phyloP scores from a whole-genome alignment of 2,888 invertebrate genomes.

The Drosophila phalerata region DNA sequence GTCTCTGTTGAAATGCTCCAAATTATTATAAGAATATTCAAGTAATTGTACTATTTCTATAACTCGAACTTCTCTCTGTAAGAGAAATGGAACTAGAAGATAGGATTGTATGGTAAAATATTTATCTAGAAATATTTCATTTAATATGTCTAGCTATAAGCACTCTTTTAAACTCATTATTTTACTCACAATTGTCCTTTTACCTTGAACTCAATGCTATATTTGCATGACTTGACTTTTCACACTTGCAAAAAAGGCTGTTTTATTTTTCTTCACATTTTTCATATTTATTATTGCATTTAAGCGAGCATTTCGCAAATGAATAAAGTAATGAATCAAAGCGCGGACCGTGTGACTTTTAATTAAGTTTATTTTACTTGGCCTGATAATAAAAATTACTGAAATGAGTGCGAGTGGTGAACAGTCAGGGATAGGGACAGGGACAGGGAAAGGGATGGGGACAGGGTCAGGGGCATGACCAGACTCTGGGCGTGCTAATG shows the following conservation, averaged over 20 bases:
- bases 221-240: conserved; percentile 21
- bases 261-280: conserved; percentile 20
- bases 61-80: no score
- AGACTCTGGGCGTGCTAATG: conserved; percentile 28
- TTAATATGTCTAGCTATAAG: neutral
- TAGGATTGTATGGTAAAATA: neutral
- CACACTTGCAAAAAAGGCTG: conserved; percentile 13
- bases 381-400: conserved; percentile 73
- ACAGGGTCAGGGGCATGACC: neutral
- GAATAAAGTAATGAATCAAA: conserved; percentile 68
- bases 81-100: no score
- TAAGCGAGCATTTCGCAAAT: conserved; percentile 51
- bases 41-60: no score
- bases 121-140: no score
- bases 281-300: conserved; percentile 65
- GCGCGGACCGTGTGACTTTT: conserved; percentile 49
- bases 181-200: neutral
- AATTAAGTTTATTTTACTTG: conserved; percentile 78
- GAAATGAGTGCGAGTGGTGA: conserved; percentile 31
- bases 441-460: neutral
- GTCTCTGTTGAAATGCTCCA: no score
- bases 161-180: neutral
- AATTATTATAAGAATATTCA: no score
- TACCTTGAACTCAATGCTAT: conserved; percentile 1
- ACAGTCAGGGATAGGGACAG: neutral